These are phyloP conservation scores for Manis crassicaudata DNA, from an alignment of 2,797 vertebrate genomes.

Conservation along the genomic window DNA sequence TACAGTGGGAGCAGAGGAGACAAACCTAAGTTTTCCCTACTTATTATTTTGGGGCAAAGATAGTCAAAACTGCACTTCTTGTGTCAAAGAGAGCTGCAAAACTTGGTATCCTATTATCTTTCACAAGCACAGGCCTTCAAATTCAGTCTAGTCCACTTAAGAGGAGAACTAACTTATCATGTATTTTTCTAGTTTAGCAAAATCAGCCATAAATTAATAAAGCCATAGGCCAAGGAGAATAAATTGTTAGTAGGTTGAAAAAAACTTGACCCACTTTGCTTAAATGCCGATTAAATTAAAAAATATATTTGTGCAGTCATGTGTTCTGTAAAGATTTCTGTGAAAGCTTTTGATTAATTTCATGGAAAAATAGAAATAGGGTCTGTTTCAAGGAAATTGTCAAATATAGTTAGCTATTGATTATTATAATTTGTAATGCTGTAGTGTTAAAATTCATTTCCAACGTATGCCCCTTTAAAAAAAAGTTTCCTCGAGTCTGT, in stretches of 20 bases:
- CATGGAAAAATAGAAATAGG: conserved; percentile 12
- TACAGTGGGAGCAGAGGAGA: not conserved
- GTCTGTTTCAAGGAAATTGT: not conserved
- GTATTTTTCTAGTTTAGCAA: not conserved
- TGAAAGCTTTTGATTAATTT: conserved; percentile 52
- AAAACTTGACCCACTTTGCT: not conserved
- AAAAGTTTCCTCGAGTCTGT: conserved; percentile 5
- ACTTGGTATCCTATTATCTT: not conserved
- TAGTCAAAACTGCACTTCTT: not conserved
- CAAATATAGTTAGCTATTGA: conserved; percentile 4
- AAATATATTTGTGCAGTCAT: not conserved
- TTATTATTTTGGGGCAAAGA: not conserved
- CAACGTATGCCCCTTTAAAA: not conserved
- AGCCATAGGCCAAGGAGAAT: conserved; percentile 32
- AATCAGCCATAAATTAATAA: conserved; percentile 4
- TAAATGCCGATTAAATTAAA: conserved; percentile 49
- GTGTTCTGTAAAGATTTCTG: conserved; percentile 21
- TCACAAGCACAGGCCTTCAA: not conserved
- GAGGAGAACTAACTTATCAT: not conserved
- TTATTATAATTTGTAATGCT: not conserved
- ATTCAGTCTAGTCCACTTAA: not conserved
- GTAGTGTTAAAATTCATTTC: conserved; percentile 19
- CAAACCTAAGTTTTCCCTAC: not conserved
- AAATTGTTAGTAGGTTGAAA: not conserved
- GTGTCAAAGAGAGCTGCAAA: not conserved